Percentiles rank a stretch among this genome's conserved stretches.
These are phyloP conservation scores for Maconellicoccus hirsutus DNA, from an alignment of 1,140 invertebrate genomes.

Conservation along the genomic window DNA sequence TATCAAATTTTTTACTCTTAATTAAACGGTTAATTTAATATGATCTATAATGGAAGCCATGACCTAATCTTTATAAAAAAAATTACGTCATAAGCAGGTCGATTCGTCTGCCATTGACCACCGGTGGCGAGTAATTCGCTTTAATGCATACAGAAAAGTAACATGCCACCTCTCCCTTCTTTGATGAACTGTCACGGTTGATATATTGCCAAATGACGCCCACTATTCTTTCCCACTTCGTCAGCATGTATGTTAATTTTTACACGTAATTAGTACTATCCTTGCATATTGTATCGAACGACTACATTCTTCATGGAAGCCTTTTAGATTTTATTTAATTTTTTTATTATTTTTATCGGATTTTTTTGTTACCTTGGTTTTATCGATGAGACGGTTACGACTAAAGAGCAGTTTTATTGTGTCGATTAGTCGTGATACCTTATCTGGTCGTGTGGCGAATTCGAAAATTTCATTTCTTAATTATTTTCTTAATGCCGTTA, in stretches of 20 bases:
- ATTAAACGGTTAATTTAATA: not conserved
- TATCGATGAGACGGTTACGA: not conserved
- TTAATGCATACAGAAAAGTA: not conserved
- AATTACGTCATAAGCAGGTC: not conserved
- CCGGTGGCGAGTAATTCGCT: slow-evolving; percentile 6
- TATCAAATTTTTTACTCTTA: not conserved
- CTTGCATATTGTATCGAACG: not conserved
- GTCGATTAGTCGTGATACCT: no score
- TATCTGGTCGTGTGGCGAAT: no score
- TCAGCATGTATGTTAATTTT: not conserved
- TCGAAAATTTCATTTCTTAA: no score
- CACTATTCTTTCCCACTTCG: not conserved
- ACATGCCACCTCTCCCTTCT: not conserved
- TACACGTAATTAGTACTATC: not conserved
- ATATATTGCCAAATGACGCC: not conserved
- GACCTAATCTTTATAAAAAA: not conserved
- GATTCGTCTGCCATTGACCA: slow-evolving; percentile 2
- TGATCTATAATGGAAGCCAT: not conserved
- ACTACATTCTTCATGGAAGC: not conserved
- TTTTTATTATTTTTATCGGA: not conserved
- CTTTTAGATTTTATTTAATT: not conserved
- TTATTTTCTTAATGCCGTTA: no score
- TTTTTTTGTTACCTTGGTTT: not conserved
- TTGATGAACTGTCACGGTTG: not conserved
- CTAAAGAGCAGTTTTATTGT: no score